A percentile compares a stretch with the other conserved stretches of the same genome.
phyloP scores from a whole-genome alignment of 1,140 invertebrate genomes.

The Drosophila simulans region DNA sequence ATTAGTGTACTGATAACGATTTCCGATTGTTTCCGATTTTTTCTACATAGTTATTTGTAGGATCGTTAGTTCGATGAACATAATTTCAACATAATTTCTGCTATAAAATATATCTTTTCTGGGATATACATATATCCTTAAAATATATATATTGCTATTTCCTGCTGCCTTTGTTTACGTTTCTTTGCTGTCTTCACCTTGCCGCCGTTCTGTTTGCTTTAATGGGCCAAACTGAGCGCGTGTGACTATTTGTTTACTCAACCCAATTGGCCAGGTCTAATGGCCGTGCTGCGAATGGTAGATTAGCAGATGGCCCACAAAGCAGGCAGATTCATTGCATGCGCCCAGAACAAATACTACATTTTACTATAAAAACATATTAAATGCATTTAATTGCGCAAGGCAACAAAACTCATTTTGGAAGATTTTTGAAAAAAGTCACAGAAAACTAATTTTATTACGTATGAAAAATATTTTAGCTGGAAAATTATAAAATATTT shows the following conservation, averaged over 20 bases:
- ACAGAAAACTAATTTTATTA: not conserved
- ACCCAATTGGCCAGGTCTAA: constrained; percentile 18
- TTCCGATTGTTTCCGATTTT: too few species aligned
- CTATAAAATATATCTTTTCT: too few species aligned
- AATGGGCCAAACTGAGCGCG: constrained; percentile 32
- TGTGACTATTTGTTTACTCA: constrained; percentile 37
- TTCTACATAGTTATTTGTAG: too few species aligned
- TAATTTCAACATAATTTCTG: too few species aligned
- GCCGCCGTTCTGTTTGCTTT: constrained; percentile 36
- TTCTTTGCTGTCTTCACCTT: constrained; percentile 33
- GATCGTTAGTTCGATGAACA: too few species aligned
- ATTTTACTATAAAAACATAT: not conserved
- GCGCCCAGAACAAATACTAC: constrained; percentile 16
- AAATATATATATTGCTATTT: constrained; percentile 19
- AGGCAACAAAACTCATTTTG: not conserved
- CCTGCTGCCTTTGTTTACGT: constrained; percentile 38
- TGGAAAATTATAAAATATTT: not conserved
- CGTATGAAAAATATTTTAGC: not conserved
- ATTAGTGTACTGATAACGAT: too few species aligned
- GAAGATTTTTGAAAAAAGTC: not conserved
- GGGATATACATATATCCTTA: constrained; percentile 8
- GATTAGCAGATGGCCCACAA: constrained; percentile 45
- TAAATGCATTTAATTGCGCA: constrained; percentile 2
- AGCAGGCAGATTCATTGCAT: constrained; percentile 10
- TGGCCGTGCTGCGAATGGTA: constrained; percentile 34